Evolutionary conservation across 2,797 vertebrate species (phyloP).

Genomic region (Periparus ater): DNA sequence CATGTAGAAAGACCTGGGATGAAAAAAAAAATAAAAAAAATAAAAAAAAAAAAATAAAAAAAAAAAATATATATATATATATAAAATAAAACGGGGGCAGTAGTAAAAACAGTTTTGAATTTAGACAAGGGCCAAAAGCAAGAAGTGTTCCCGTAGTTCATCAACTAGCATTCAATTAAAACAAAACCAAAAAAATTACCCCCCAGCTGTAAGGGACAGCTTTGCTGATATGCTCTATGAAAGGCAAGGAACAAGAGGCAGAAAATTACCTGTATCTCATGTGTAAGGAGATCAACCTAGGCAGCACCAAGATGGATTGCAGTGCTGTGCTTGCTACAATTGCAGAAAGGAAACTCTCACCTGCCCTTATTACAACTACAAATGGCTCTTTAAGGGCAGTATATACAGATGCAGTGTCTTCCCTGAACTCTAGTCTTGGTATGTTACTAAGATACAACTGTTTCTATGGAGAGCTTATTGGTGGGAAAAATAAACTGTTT

Average conservation of each 20-base stretch:
- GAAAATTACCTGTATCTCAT: background rate
- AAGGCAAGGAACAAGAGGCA: background rate
- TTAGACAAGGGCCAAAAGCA: background rate
- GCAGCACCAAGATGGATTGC: background rate
- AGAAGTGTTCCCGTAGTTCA: background rate
- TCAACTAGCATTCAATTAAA: background rate
- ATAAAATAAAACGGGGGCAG: background rate
- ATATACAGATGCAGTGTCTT: background rate
- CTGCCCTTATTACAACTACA: background rate
- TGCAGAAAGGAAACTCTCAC: background rate
- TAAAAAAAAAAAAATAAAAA: no score
- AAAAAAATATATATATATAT: no score
- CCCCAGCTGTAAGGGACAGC: background rate
- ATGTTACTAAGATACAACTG: conserved; percentile 63
- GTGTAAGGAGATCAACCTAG: background rate
- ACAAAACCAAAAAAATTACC: background rate
- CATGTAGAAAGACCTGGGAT: background rate
- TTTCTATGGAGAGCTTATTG: conserved; percentile 60
- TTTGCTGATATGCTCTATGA: background rate
- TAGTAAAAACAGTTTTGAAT: background rate
- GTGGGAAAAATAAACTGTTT: conserved; percentile 38
- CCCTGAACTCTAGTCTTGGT: conserved; percentile 23
- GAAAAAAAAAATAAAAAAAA: background rate
- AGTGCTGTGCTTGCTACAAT: background rate
- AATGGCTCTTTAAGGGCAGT: background rate